Evolutionary conservation across 2,797 vertebrate genomes (phyloP), one percentile per base, ranked within the genome.

Genomic region (Botia kubotai): DNA sequence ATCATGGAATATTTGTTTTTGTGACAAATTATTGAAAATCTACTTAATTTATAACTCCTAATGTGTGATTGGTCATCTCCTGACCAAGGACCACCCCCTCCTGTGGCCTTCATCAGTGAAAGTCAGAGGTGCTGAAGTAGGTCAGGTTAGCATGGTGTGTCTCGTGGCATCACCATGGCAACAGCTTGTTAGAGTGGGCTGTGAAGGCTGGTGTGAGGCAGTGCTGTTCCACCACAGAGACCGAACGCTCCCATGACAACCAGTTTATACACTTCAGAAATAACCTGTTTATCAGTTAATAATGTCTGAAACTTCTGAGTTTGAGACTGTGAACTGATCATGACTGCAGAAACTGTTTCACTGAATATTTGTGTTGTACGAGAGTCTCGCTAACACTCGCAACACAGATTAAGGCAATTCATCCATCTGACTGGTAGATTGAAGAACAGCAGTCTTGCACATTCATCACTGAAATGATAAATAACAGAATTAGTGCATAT

Each of bases 131-230:
- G 67, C 23, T 68, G 43, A 58, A 72, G 60, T 62, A 52, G 79
- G 67, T 81, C 69, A 84, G 63, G 29, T 72, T 83, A 69, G 72
- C 67, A 19, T 69, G 80, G 74, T 14, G 8, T 10, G n/a, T 39
- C 55, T 36, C 23, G 60, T 57, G 62, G 23, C 23, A 77, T 82
- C 71, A 39, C 65, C 66, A 80, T 80, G 63, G 72, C 33, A 72
- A 77, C 13, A 33, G 73, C 75, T 73, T 82, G 68, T 84, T 82
- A 66, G 63, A 83, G 21, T 21, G 17, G n/a, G 50, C 21, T 69
- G 70, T 82, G 36, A 8, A 82, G 69, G 39, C 48, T 73, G 39
- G 63, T 4, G 23, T 86, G 80, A 86, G 19, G 68, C 58, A 57
- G 72, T 21, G 60, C 78, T 23, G 17, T 75, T 76, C 48, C 52